Evolutionary conservation across 2,888 invertebrate genomes (phyloP).

Genomic region (Drosophila vallismaia): DNA sequence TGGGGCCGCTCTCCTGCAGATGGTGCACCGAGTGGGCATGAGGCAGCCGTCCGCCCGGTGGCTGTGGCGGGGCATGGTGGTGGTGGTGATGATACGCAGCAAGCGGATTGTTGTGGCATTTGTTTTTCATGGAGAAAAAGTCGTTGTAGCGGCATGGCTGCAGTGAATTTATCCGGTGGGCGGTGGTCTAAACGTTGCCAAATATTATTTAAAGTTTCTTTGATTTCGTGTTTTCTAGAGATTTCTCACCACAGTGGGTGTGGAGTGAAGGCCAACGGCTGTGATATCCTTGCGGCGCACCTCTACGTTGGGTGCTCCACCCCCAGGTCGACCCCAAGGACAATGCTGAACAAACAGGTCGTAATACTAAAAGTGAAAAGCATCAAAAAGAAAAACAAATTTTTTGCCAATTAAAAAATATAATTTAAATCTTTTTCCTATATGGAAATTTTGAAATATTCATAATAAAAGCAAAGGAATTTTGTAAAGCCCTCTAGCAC

Average conservation of each 20-base stretch:
- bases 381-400: conserved; percentile 1
- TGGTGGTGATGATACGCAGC: conserved; percentile 71
- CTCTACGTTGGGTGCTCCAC: conserved; percentile 89
- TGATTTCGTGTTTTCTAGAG: neutral
- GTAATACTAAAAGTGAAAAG: conserved; percentile 84
- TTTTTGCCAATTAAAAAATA: neutral
- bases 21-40: conserved; percentile 71
- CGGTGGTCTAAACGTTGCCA: conserved; percentile 54
- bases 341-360: conserved; percentile 89
- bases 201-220: neutral
- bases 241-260: conserved; percentile 85
- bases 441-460: neutral
- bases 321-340: conserved; percentile 91
- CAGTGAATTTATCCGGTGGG: conserved; percentile 79
- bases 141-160: conserved; percentile 82
- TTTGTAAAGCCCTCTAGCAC: neutral
- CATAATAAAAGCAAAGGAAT: neutral
- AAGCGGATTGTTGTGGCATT: conserved; percentile 75
- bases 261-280: conserved; percentile 88
- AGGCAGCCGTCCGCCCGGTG: conserved; percentile 43
- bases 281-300: conserved; percentile 89
- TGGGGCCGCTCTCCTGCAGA: conserved; percentile 70
- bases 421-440: neutral
- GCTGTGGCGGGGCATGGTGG: conserved; percentile 58
- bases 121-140: conserved; percentile 80